Evolutionary conservation across 2,888 invertebrate species (phyloP), one percentile per base, ranked within the genome.

Genomic region (Agrotis puta): DNA sequence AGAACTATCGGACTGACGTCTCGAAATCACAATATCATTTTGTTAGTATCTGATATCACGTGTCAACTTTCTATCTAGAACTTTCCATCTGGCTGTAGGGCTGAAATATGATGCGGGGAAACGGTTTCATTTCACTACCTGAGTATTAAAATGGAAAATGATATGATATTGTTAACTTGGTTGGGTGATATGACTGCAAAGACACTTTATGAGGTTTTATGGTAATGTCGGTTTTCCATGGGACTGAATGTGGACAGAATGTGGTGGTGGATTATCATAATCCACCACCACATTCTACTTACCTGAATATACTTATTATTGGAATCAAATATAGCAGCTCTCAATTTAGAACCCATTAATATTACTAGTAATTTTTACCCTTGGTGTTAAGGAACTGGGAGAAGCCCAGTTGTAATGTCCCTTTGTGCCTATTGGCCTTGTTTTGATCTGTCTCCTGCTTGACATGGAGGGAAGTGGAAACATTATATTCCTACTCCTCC

Each of bases 21-120:
- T 64, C 75, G 70, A 74, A 20, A 70, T 76, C 77, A 47, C 57
- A 27, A 24, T 81, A 74, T 79, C 73, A 64, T 58, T 54, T 54
- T 27, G 43, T 53, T 63, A 63, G 56, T 70, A 79, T 74, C 82
- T 58, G 70, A 82, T 85, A 79, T 65, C 80, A 64, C 61, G 69
- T 82, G 75, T 64, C 73, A 51, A 82, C 86, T 86, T 85, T 86
- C 86, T 83, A 78, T 75, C 76, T 64, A 67, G 74, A 74, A 84
- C 81, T 86, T 86, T 86, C 86, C 74, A 80, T 84, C 62, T 71
- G 58, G 27, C 62, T 45, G 61, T 54, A 62, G 62, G 66, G 71
- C 24, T 73, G 83, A 71, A 77, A 83, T 74, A 70, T 20, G 72
- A 79, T 48, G 54, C 65, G 18, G 62, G 48, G 67, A 48, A 71